phyloP scores from a whole-genome alignment of 1,140 invertebrate species.

The Calycopis cecrops region DNA sequence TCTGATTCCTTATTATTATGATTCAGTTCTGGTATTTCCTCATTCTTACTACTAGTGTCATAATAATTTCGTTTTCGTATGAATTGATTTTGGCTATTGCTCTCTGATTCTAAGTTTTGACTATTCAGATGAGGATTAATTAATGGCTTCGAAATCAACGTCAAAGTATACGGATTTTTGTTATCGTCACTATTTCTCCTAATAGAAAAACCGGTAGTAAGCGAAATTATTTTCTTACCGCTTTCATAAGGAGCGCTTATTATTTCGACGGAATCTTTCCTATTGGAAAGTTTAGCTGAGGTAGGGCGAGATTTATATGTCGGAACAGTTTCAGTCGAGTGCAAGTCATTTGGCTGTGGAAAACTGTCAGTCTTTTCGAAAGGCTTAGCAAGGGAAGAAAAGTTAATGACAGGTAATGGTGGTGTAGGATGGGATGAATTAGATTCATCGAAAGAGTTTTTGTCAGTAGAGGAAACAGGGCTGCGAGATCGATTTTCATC shows the following conservation, averaged over 20 bases:
- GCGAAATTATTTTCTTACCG: slow-evolving; percentile 57
- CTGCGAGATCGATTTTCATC: slow-evolving; percentile 67
- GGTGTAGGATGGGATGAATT: slow-evolving; percentile 39
- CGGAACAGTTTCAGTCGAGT: slow-evolving; percentile 45
- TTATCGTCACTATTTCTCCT: slow-evolving; percentile 57
- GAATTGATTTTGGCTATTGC: slow-evolving; percentile 29
- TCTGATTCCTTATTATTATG: slow-evolving; percentile 10
- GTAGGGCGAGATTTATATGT: slow-evolving; percentile 38
- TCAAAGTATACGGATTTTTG: slow-evolving; percentile 65
- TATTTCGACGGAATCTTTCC: slow-evolving; percentile 35
- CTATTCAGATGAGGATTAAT: slow-evolving; percentile 29
- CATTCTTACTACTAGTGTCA: slow-evolving; percentile 23
- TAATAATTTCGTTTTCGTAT: slow-evolving; percentile 37
- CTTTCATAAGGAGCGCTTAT: slow-evolving; percentile 33
- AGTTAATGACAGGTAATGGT: slow-evolving; percentile 47
- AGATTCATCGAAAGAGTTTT: slow-evolving; percentile 44
- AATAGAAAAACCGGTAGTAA: slow-evolving; percentile 70
- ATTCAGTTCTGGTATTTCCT: slow-evolving; percentile 9
- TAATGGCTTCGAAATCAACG: slow-evolving; percentile 49
- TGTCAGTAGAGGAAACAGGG: slow-evolving; percentile 46
- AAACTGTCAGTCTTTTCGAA: slow-evolving; percentile 66
- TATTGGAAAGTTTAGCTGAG: slow-evolving; percentile 41
- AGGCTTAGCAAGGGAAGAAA: slow-evolving; percentile 65
- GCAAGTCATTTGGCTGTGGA: slow-evolving; percentile 45
- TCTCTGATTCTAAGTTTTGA: slow-evolving; percentile 19